Evolutionary conservation across 1,140 invertebrate species (phyloP), one percentile per base, ranked within the genome.

Genomic region (Sarcophaga peregrina): DNA sequence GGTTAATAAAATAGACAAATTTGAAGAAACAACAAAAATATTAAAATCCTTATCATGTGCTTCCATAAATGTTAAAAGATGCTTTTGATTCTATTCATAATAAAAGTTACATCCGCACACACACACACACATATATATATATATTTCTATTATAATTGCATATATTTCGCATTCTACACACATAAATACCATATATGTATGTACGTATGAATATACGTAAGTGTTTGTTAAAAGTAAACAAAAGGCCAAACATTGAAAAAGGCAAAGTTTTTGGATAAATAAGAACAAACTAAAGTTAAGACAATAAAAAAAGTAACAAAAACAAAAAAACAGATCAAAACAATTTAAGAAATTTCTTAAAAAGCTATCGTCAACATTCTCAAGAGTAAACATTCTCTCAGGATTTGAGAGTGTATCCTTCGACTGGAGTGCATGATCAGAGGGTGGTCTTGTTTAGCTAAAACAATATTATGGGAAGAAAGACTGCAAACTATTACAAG

Each of bases 31-130:
- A 58, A 58, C 54, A 58, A 58, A 58, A 58, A 58, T 11, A 58
- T 58, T 58, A 58, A n/a, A 58, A 58, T 58, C 54, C 54, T 58
- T 58, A 58, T 58, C 54, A 15, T 58, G 54, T 58, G 54, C 54
- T 58, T 58, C 54, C 54, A 58, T 58, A 58, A 58, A 58, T 58
- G 54, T 58, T 58, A 58, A 58, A 58, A 58, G 54, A 58, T 58
- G 54, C 54, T 58, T 58, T 58, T 58, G 54, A 58, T 58, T 58
- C 13, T 58, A n/a, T 58, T 58, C 54, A 58, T 58, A 58, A n/a
- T 15, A 58, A 58, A 58, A 58, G 13, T n/a, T n/a, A 58, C 54
- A 58, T n/a, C 15, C 54, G 4, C 54, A 58, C 8, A 58, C 52
- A 58, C 52, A 54, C 15, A 54, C 52, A 54, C 52, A 54, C 52